Percentiles rank a stretch among this genome's conserved stretches.
phyloP scores from a whole-genome alignment of 2,113 vertebrate species.

The Callocephalon fimbriatum region DNA sequence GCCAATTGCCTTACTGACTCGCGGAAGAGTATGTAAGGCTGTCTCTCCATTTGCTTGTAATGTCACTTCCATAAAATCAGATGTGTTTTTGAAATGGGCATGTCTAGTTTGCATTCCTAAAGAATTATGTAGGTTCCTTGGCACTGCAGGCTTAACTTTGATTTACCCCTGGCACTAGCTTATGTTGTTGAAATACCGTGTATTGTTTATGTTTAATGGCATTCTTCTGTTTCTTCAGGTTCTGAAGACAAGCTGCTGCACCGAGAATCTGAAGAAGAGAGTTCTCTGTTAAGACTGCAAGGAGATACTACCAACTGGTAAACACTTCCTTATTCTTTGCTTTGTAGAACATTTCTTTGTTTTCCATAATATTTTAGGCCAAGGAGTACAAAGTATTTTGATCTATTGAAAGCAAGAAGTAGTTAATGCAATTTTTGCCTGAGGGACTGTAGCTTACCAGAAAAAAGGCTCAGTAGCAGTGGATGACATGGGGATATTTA shows the following conservation, averaged over 20 bases:
- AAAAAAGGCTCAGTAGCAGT: background rate
- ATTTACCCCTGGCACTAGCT: background rate
- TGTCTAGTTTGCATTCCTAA: constrained; percentile 16
- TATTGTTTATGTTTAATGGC: background rate
- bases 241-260: constrained; percentile 37
- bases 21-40: background rate
- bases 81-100: background rate
- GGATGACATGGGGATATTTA: background rate
- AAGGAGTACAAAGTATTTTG: background rate
- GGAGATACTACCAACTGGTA: constrained; percentile 66
- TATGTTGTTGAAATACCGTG: background rate
- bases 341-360: background rate
- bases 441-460: background rate
- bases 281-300: constrained; percentile 39
- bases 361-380: background rate
- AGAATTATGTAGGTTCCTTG: background rate
- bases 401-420: background rate
- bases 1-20: background rate
- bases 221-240: constrained; percentile 47
- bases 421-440: background rate
- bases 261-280: background rate
- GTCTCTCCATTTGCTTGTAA: background rate
- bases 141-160: background rate
- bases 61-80: background rate
- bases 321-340: constrained; percentile 36